Percentiles rank a stretch among this genome's conserved stretches.
phyloP scores from a whole-genome alignment of 2,113 vertebrate genomes.

The Gulo gulo region DNA sequence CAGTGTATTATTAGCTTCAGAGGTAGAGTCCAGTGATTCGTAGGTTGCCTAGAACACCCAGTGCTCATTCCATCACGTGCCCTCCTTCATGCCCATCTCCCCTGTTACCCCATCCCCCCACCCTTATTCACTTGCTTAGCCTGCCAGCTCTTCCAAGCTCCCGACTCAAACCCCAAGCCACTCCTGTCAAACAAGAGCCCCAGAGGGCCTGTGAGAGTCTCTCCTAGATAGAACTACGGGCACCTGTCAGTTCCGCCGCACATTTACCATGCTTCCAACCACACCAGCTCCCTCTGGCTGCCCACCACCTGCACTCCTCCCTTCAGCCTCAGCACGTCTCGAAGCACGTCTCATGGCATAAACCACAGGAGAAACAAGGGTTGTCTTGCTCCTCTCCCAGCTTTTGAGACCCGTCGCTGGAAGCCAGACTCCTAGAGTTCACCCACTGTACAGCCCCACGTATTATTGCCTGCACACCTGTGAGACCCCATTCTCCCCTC shows the following conservation, averaged over 20 bases:
- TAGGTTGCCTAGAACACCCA: too few species aligned
- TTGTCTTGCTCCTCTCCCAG: too few species aligned
- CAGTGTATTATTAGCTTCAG: not conserved
- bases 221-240: rapidly evolving
- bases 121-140: too few species aligned
- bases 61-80: too few species aligned
- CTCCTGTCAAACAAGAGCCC: rapidly evolving
- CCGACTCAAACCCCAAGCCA: not conserved
- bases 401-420: not conserved
- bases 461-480: not conserved
- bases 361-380: not conserved
- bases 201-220: not conserved
- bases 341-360: not conserved
- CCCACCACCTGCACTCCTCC: rapidly evolving
- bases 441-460: not conserved
- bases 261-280: not conserved
- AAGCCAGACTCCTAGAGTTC: not conserved
- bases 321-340: not conserved
- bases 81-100: too few species aligned
- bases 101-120: too few species aligned
- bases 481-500: too few species aligned
- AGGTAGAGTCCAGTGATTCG: not conserved
- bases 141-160: not conserved
- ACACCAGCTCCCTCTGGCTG: not conserved
- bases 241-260: rapidly evolving